phyloP scores from a whole-genome alignment of 1,140 invertebrate genomes.

The Pseudomyrmex flavicornis region DNA sequence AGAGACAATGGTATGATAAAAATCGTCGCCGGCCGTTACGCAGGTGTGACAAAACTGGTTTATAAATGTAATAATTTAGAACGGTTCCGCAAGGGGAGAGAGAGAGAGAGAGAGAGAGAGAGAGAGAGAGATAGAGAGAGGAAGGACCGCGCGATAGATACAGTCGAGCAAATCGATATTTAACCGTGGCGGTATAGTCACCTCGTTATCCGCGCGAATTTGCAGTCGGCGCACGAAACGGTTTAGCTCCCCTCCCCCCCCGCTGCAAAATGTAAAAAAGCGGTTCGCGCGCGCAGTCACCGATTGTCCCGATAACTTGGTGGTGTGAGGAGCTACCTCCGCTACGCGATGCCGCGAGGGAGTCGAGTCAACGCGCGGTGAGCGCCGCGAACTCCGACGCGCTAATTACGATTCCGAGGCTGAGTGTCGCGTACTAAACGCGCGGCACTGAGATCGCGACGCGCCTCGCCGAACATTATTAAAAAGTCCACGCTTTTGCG shows the following conservation, averaged over 20 bases:
- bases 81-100: too few species aligned
- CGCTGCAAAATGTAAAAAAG: constrained; percentile 48
- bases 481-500: constrained; percentile 70
- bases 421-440: constrained; percentile 19
- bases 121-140: too few species aligned
- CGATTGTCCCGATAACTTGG: constrained; percentile 38
- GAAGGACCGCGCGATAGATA: not conserved
- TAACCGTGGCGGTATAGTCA: constrained; percentile 31
- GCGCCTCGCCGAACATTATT: constrained; percentile 67
- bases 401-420: constrained; percentile 71
- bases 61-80: constrained; percentile 55
- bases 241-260: not conserved
- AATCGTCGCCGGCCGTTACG: constrained; percentile 2
- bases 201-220: constrained; percentile 41
- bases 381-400: constrained; percentile 20
- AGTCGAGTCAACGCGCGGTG: constrained; percentile 29
- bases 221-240: constrained; percentile 46
- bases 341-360: not conserved
- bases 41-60: constrained; percentile 25
- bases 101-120: too few species aligned
- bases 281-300: not conserved
- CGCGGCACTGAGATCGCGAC: constrained; percentile 37
- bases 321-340: constrained; percentile 1
- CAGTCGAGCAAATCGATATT: constrained; percentile 50
- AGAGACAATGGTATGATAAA: not conserved